Base-by-base conservation (phyloP, 2,797 vertebrate genomes). In the Tokudaia tokunoshimensis region DNA sequence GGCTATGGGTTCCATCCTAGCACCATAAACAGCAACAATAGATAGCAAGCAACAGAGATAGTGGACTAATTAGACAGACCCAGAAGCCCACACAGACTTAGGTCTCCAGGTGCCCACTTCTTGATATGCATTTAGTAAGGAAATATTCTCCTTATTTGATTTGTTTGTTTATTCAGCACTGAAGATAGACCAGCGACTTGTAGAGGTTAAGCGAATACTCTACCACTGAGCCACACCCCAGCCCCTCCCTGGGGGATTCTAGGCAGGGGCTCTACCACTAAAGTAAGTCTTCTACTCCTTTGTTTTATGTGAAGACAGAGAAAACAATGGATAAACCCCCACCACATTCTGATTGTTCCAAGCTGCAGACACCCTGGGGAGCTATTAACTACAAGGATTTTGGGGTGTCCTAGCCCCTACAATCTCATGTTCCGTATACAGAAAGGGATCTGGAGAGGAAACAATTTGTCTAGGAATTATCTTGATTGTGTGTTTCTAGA, bases 401-500 rank as follows among this genome's bases (percentile, higher is more conserved):
- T 12, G 47, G 22, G 37, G 41, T n/a, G 9, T 55, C 63, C 22
- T 20, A 61, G 44, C 29, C 29, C 55, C 2, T 74, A 41, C 20
- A 34, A 26, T 3, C 52, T 95, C 37, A 47, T 70, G 89, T 90
- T 96, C 83, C 52, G 95, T 79, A 89, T 59, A 63, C 96, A 76
- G 61, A 91, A 92, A 88, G 29, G 82, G 44, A 82, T 84, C 52
- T 1, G 0, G 57, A 91, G 61, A 93, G 81, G 41, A 96, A 96
- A 89, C 86, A 88, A 86, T 92, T 84, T 55, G 92, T 29, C 84
- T 91, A 89, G 86, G 75, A 91, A 91, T 92, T 83, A 84, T 84
- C 76, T 55, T n/a, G 12, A 65, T 94, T 86, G 61, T 89, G 41
- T 92, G 78, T 89, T 97, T 94, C 96, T 96, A 75, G 94, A 88